These are phyloP conservation scores for Philantomba maxwellii DNA, from an alignment of 2,113 vertebrate genomes.

Conservation along the genomic window DNA sequence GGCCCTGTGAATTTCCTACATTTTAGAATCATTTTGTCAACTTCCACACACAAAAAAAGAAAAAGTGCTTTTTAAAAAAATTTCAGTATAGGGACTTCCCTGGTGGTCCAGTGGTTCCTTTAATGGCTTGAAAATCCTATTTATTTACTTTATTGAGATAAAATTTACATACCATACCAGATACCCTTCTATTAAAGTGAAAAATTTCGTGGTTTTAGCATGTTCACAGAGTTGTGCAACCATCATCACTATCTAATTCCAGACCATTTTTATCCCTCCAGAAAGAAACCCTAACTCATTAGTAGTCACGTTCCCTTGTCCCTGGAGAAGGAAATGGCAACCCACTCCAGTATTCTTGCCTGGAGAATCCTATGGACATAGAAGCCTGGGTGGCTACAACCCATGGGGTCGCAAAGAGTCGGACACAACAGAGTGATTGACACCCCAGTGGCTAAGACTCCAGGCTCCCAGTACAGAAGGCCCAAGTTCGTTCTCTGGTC, in stretches of 20 bases:
- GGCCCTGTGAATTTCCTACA: neutral
- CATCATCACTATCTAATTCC: neutral
- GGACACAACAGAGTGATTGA: neutral
- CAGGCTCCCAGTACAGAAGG: neutral
- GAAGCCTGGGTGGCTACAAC: neutral
- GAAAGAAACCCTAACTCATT: neutral
- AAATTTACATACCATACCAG: neutral
- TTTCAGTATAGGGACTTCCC: neutral
- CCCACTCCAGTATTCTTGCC: neutral
- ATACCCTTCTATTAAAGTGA: neutral
- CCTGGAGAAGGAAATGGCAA: neutral
- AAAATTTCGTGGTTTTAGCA: neutral
- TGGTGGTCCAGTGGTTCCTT: neutral
- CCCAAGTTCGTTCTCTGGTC: neutral
- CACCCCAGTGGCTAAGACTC: neutral
- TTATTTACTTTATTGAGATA: neutral
- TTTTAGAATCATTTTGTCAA: neutral
- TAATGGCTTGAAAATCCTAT: neutral
- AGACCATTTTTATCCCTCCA: neutral
- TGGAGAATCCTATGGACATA: neutral
- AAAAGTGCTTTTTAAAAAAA: neutral
- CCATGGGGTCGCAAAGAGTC: neutral
- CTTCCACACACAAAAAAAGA: neutral
- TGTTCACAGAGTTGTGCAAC: neutral
- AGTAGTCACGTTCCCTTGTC: neutral